phyloP scores from a whole-genome alignment of 2,888 invertebrate species.

The Xylota sylvarum region DNA sequence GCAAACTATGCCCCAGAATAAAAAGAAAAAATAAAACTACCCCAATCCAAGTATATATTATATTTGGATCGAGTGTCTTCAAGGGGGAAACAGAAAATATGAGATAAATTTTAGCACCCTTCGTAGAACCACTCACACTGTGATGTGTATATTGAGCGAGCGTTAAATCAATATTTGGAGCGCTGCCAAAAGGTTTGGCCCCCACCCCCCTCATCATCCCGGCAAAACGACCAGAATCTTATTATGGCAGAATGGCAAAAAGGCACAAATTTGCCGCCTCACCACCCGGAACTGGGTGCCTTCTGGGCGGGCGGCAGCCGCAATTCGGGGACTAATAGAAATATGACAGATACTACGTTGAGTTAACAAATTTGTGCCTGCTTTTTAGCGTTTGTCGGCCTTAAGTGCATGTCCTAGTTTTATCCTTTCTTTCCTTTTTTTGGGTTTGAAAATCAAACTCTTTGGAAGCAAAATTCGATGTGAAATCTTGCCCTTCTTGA shows the following conservation, averaged over 20 bases:
- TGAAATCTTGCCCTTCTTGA: constrained; percentile 20
- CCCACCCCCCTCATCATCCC: background rate
- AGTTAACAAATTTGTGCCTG: constrained; percentile 69
- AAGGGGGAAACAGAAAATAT: constrained; percentile 41
- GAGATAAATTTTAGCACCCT: constrained; percentile 62
- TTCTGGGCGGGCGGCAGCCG: constrained; percentile 59
- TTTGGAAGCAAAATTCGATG: constrained; percentile 3
- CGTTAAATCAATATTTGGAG: constrained; percentile 63
- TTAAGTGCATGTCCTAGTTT: constrained; percentile 73
- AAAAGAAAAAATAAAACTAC: background rate
- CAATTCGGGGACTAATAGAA: constrained; percentile 65
- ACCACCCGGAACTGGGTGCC: constrained; percentile 54
- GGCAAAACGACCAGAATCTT: constrained; percentile 51
- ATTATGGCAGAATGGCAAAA: constrained; percentile 46
- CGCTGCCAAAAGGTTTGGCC: constrained; percentile 37
- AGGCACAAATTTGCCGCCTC: constrained; percentile 15
- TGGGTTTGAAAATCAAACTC: constrained; percentile 46
- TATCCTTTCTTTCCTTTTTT: constrained; percentile 35
- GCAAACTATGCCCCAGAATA: constrained; percentile 43
- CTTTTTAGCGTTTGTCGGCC: constrained; percentile 44
- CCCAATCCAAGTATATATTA: constrained; percentile 8
- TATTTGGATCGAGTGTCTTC: constrained; percentile 60
- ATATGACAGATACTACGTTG: constrained; percentile 68
- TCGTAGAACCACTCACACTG: constrained; percentile 27
- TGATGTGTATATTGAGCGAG: constrained; percentile 47